phyloP scores from a whole-genome alignment of 2,113 vertebrate species.

The Arothron firmamentum region DNA sequence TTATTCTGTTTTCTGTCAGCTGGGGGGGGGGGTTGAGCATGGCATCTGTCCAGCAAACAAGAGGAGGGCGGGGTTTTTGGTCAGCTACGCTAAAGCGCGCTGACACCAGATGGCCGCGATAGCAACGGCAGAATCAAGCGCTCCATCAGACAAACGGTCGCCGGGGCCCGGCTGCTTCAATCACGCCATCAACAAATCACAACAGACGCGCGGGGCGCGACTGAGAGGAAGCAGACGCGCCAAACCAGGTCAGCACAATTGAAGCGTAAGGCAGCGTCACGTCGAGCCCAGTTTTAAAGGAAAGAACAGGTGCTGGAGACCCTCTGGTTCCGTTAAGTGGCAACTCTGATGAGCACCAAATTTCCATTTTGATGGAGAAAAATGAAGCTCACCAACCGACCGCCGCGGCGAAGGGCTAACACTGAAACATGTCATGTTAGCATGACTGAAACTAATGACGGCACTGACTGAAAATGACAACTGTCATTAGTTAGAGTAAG shows the following conservation, averaged over 20 bases:
- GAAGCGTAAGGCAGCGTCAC: too few species aligned
- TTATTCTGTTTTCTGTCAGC: not conserved
- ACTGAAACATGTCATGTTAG: not conserved
- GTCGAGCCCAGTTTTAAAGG: too few species aligned
- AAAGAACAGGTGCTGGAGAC: too few species aligned
- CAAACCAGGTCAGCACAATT: slow-evolving; percentile 1
- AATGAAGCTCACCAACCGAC: not conserved
- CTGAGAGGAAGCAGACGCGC: not conserved
- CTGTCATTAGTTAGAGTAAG: not conserved
- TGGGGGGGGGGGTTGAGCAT: slow-evolving; percentile 4
- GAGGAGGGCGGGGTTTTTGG: too few species aligned
- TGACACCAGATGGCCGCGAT: slow-evolving; percentile 48
- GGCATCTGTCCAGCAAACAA: too few species aligned
- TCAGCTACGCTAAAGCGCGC: slow-evolving; percentile 47
- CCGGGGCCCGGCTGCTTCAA: slow-evolving; percentile 30
- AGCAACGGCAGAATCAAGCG: slow-evolving; percentile 25
- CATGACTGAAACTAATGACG: not conserved
- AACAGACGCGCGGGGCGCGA: not conserved
- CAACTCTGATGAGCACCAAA: too few species aligned
- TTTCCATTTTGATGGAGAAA: too few species aligned
- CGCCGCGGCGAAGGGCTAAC: not conserved
- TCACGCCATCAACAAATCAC: slow-evolving; percentile 32
- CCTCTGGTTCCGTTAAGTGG: too few species aligned
- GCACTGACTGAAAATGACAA: not conserved
- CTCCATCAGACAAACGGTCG: slow-evolving; percentile 19